Percentiles rank a stretch among this genome's conserved stretches.
These are phyloP conservation scores for Drosophila fulvimacula DNA, from an alignment of 2,888 invertebrate genomes.

Conservation along the genomic window DNA sequence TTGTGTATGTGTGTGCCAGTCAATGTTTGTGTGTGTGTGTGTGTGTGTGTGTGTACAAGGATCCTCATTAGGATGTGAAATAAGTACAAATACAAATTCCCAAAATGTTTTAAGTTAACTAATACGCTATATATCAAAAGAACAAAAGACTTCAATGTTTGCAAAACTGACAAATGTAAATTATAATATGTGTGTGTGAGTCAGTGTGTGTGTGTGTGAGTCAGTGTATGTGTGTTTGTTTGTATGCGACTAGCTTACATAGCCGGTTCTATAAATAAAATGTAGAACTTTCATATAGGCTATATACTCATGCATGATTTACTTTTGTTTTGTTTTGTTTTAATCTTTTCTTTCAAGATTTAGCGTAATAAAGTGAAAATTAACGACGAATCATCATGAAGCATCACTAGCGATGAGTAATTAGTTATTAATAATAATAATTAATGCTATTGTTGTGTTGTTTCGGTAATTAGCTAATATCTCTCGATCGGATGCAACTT, in stretches of 20 bases:
- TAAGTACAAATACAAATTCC: slow-evolving; percentile 48
- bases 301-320: slow-evolving; percentile 40
- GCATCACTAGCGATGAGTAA: slow-evolving; percentile 33
- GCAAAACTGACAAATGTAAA: slow-evolving; percentile 24
- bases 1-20: slow-evolving; percentile 27
- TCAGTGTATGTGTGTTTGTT: neutral
- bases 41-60: slow-evolving; percentile 20
- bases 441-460: slow-evolving; percentile 44
- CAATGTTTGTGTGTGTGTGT: slow-evolving; percentile 21
- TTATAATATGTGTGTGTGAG: slow-evolving; percentile 1
- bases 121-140: slow-evolving; percentile 16
- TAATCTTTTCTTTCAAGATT: slow-evolving; percentile 35
- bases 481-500: slow-evolving; percentile 43
- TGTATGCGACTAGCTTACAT: slow-evolving; percentile 61
- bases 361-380: slow-evolving; percentile 42
- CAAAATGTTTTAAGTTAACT: slow-evolving; percentile 31
- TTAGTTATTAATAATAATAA: slow-evolving; percentile 36
- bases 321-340: slow-evolving; percentile 41
- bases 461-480: slow-evolving; percentile 23
- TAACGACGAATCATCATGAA: slow-evolving; percentile 23
- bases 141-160: slow-evolving; percentile 43
- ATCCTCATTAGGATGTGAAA: slow-evolving; percentile 37
- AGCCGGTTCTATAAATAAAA: slow-evolving; percentile 38
- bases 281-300: slow-evolving; percentile 28
- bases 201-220: neutral